Percentiles rank a stretch among this genome's conserved stretches.
These are phyloP conservation scores for Amphiprion percula DNA, from an alignment of 2,113 vertebrate species.

Conservation along the genomic window DNA sequence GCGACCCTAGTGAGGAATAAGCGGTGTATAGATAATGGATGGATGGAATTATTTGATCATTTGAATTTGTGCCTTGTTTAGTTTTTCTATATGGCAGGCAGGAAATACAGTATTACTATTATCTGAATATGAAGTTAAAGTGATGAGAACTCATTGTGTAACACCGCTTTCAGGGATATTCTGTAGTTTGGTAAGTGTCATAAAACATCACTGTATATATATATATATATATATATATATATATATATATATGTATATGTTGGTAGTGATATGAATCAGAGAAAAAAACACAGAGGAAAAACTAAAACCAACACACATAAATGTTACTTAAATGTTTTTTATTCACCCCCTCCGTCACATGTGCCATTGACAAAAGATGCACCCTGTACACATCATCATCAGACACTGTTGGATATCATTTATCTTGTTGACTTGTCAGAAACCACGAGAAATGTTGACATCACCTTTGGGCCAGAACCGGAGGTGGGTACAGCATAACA, in stretches of 20 bases:
- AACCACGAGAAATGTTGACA: conserved; percentile 54
- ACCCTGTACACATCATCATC: conserved; percentile 59
- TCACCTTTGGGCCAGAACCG: conserved; percentile 60
- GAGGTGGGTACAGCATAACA: conserved; percentile 75
- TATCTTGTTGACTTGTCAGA: conserved; percentile 43
- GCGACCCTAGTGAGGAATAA: too few species aligned
- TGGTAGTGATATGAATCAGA: conserved; percentile 11
- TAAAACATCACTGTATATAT: background rate
- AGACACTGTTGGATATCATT: conserved; percentile 57
- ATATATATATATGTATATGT: background rate
- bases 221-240: too few species aligned
- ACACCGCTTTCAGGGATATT: background rate
- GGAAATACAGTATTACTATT: background rate
- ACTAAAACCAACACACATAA: conserved; percentile 33
- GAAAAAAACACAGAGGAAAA: background rate
- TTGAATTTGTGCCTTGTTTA: conserved; percentile 64
- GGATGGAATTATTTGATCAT: too few species aligned
- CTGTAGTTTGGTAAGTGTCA: conserved; percentile 7
- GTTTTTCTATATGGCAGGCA: background rate
- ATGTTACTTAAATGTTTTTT: conserved; percentile 66
- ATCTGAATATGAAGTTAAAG: background rate
- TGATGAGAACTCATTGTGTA: background rate
- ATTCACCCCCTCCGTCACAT: conserved; percentile 66
- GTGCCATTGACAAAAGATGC: conserved; percentile 68
- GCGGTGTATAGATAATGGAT: too few species aligned